Conservation (phyloP, 2,113 vertebrate species). For the Pterocles orientalis region DNA sequence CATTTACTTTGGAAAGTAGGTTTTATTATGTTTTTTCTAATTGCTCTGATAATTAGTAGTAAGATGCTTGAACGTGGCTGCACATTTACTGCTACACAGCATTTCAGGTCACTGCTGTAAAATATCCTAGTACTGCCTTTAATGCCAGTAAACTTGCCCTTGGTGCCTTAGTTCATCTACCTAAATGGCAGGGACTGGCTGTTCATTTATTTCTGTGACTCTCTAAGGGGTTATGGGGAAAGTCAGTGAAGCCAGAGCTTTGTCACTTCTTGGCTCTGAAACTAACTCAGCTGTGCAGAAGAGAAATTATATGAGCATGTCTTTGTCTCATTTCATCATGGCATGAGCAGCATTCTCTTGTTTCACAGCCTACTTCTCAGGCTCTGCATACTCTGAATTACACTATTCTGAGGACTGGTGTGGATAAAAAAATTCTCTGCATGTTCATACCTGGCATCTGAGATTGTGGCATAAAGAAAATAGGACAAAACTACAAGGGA, state of each 20-base stretch:
- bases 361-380: not conserved
- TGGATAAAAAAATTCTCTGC: not conserved
- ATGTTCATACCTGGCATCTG: not conserved
- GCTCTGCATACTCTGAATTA: not conserved
- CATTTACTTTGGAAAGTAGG: not conserved
- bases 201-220: not conserved
- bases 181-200: not conserved
- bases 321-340: not conserved
- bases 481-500: not conserved
- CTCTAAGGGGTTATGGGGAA: not conserved
- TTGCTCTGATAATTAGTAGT: not conserved
- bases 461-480: not conserved
- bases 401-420: fast-evolving
- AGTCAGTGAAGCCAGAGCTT: not conserved
- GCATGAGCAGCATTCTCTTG: not conserved
- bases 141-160: not conserved
- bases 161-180: not conserved
- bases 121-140: not conserved
- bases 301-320: not conserved
- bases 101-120: not conserved
- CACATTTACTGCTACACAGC: not conserved
- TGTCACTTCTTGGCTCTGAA: not conserved
- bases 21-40: not conserved
- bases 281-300: not conserved
- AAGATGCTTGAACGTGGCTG: not conserved